phyloP scores from a whole-genome alignment of 23 tunicate species.

The Botrylloides violaceus region DNA sequence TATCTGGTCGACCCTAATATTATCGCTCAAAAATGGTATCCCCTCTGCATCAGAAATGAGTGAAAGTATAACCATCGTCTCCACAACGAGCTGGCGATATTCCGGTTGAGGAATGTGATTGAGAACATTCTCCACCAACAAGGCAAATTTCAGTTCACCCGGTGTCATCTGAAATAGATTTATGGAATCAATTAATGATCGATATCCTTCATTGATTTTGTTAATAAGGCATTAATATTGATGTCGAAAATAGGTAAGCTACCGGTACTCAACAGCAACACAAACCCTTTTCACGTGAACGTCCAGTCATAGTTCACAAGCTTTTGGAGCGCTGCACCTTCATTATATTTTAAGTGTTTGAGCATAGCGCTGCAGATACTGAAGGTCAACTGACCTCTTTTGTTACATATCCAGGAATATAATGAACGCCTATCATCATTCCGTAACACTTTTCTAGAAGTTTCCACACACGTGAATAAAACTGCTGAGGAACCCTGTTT shows the following conservation, averaged over 20 bases:
- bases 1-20: slow-evolving; percentile 49
- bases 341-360: too few relatives aligned
- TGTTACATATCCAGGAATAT: slow-evolving; percentile 74
- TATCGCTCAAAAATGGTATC: slow-evolving; percentile 61
- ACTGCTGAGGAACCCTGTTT: slow-evolving; percentile 81
- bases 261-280: too few relatives aligned
- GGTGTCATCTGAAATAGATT: slow-evolving; percentile 72
- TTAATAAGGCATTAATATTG: too few relatives aligned
- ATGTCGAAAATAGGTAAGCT: too few relatives aligned
- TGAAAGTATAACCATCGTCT: slow-evolving; percentile 68
- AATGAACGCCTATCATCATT: slow-evolving; percentile 52
- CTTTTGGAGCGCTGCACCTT: too few relatives aligned
- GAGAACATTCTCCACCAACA: slow-evolving; percentile 86
- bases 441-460: slow-evolving; percentile 82
- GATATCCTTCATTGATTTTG: too few relatives aligned
- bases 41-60: slow-evolving; percentile 52
- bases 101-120: slow-evolving; percentile 92
- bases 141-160: slow-evolving; percentile 86
- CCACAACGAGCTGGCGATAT: slow-evolving; percentile 88
- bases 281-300: too few relatives aligned
- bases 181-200: too few relatives aligned
- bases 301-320: too few relatives aligned
- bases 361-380: background rate
- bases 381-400: slow-evolving; percentile 64
- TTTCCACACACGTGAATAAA: slow-evolving; percentile 76